Base-by-base conservation (phyloP, 2,113 vertebrate genomes). In the Hyla sarda region DNA sequence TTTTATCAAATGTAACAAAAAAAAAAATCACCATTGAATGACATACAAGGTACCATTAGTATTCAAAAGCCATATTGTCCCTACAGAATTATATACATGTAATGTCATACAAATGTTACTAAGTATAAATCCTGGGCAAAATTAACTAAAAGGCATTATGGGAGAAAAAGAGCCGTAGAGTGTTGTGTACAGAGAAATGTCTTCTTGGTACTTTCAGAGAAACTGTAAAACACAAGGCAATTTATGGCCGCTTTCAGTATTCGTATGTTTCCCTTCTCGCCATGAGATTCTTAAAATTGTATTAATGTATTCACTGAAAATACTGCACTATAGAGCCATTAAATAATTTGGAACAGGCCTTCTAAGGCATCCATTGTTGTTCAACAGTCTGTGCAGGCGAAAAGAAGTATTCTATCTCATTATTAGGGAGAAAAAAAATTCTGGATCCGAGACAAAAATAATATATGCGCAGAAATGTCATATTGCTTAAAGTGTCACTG, bases 181-280 rank as follows among this genome's bases (percentile, higher is more conserved):
- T 75, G 11, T 48, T 75, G 45, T 75, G 73, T 75, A 16, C n/a
- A 75, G 41, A 75, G 45, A 75, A 50, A 48, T 1, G n/a, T n/a
- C 25, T 25, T 28, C 25, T 25, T 28, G 45, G 5, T 74, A 74
- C 72, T 47, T 74, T 23, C 73, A 28, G 5, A 71, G 48, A 14
- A 47, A 67, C 78, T 69, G 62, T 79, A 85, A 85, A 80, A 47
- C n/a, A 85, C 47, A 80, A 84, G 72, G 60, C 72, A 76, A 85
- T 85, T 85, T 85, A 85, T 85, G 48, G 28, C 62, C 74, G 58
- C 32, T n/a, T 30, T 85, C 74, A 52, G 58, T 50, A 28, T 50
- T 75, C 84, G 69, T 79, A 85, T 85, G 84, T 32, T 79, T 85
- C 54, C 47, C 76, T 69, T 10, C 60, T 56, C 50, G 30, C 47